Evolutionary conservation across 2,113 vertebrate species (phyloP).

Genomic region (Lophura nycthemera): DNA sequence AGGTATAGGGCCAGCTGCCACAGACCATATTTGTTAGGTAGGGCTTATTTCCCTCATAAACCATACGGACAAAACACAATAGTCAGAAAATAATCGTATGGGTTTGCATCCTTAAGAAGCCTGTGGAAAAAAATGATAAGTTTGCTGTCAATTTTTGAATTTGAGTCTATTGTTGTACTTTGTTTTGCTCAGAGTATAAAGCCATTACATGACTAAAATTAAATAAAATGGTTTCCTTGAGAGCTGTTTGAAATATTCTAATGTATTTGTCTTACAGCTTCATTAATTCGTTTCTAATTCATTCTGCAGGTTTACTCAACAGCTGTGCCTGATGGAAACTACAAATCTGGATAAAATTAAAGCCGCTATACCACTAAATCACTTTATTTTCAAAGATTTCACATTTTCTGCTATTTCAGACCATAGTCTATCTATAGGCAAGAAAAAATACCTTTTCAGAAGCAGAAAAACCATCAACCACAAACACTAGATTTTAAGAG

Average conservation of each 20-base stretch:
- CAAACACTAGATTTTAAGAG: neutral
- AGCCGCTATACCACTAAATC: slow-evolving; percentile 54
- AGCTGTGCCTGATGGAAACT: slow-evolving; percentile 66
- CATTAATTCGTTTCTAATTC: slow-evolving; percentile 75
- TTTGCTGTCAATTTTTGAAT: slow-evolving; percentile 59
- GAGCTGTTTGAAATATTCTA: slow-evolving; percentile 62
- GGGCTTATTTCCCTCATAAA: slow-evolving; percentile 27
- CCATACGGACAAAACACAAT: slow-evolving; percentile 18
- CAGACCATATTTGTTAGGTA: neutral
- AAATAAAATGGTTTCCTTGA: slow-evolving; percentile 59
- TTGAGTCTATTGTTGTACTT: slow-evolving; percentile 55
- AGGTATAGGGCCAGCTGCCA: slow-evolving; percentile 22
- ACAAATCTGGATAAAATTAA: slow-evolving; percentile 71
- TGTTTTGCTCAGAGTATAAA: slow-evolving; percentile 61
- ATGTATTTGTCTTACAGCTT: slow-evolving; percentile 66
- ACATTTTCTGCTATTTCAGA: slow-evolving; percentile 37
- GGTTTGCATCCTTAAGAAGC: slow-evolving; percentile 52
- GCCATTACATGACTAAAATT: slow-evolving; percentile 58
- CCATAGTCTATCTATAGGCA: neutral
- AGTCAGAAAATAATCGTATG: slow-evolving; percentile 62
- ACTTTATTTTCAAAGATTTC: slow-evolving; percentile 63
- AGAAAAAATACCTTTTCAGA: neutral
- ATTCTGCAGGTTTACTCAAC: slow-evolving; percentile 74
- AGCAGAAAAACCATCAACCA: neutral
- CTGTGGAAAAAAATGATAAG: neutral